Evolutionary conservation across 1,140 invertebrate genomes (phyloP).

Genomic region (Hypsibius dujardini): DNA sequence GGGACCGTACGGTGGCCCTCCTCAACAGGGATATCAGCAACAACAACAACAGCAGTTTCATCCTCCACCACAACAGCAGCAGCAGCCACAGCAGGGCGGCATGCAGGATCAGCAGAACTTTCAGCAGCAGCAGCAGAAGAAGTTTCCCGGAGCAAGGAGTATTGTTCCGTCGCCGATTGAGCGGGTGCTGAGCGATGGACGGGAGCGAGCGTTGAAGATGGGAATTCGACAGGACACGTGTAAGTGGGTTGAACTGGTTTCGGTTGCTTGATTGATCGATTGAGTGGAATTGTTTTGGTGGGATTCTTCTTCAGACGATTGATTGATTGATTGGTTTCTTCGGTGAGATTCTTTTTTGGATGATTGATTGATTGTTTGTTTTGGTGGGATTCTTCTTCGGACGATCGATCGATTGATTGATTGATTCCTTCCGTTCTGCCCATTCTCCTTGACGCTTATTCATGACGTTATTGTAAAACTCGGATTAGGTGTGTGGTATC

Average conservation of each 20-base stretch:
- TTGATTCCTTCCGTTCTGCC: too few species aligned
- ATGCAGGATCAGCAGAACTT: conserved; percentile 20
- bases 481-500: too few species aligned
- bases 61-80: too few species aligned
- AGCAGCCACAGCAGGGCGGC: too few species aligned
- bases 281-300: not conserved
- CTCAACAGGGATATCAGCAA: conserved; percentile 10
- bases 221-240: not conserved
- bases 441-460: too few species aligned
- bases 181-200: conserved; percentile 3
- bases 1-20: conserved; percentile 12
- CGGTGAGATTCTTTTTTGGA: conserved; percentile 22
- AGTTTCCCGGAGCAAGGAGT: not conserved
- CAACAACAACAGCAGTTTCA: conserved; percentile 21
- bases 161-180: conserved; percentile 18
- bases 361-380: conserved; percentile 25
- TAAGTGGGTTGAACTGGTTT: conserved; percentile 11
- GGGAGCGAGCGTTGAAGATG: not conserved
- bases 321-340: not conserved
- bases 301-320: conserved; percentile 17
- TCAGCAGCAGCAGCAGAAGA: conserved; percentile 11
- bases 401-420: too few species aligned
- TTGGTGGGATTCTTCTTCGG: too few species aligned
- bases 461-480: too few species aligned
- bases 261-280: too few species aligned